These are phyloP conservation scores for Phaethon lepturus DNA, from an alignment of 2,113 vertebrate species.

Conservation along the genomic window DNA sequence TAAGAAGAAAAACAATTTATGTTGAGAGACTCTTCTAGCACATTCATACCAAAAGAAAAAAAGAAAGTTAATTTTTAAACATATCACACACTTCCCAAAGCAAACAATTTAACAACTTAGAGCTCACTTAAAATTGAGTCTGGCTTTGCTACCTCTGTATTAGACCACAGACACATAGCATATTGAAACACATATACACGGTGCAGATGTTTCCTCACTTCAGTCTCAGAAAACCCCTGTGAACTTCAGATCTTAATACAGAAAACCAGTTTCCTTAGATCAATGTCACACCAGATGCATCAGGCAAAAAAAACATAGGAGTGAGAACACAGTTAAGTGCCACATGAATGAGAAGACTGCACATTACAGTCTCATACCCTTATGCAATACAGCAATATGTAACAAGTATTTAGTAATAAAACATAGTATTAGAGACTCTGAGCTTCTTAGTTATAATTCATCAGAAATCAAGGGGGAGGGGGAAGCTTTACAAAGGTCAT, in stretches of 20 bases:
- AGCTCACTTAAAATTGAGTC: neutral
- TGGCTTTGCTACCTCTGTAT: neutral
- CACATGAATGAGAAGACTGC: neutral
- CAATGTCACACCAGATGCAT: neutral
- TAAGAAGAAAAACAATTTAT: neutral
- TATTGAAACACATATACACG: accelerated
- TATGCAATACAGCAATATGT: accelerated
- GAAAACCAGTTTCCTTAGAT: neutral
- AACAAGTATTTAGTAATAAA: neutral
- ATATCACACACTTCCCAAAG: neutral
- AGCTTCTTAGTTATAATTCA: neutral
- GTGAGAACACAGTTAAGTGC: neutral
- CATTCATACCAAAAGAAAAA: neutral
- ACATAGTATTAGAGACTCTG: accelerated
- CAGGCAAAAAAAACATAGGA: accelerated
- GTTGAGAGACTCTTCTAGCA: neutral
- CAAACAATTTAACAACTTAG: neutral
- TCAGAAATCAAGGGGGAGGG: neutral
- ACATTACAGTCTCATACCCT: neutral
- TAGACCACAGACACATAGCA: neutral
- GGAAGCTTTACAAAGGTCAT: neutral
- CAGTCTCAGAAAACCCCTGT: neutral
- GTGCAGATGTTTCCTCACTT: neutral
- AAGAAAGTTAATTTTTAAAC: neutral
- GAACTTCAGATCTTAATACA: neutral